Percentiles rank a stretch among this genome's conserved stretches.
Evolutionary conservation across 2,888 invertebrate genomes (phyloP).

Genomic region (Drosophila subsilvestris): DNA sequence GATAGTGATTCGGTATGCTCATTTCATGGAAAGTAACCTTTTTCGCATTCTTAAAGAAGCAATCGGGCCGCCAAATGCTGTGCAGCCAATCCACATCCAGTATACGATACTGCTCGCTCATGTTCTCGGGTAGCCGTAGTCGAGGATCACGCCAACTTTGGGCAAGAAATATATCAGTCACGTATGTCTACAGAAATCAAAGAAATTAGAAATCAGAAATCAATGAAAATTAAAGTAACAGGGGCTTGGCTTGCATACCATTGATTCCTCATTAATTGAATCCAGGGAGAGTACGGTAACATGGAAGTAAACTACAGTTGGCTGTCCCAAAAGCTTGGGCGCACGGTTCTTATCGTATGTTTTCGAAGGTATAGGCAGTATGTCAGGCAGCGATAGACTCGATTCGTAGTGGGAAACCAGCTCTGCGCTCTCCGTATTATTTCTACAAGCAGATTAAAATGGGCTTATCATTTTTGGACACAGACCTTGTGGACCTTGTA

Average conservation of each 20-base stretch:
- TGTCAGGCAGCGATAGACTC: slow-evolving; percentile 92
- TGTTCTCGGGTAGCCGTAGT: slow-evolving; percentile 94
- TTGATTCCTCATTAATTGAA: slow-evolving; percentile 98
- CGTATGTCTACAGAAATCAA: slow-evolving; percentile 89
- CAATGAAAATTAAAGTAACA: neutral
- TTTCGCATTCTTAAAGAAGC: slow-evolving; percentile 97
- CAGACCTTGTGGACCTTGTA: slow-evolving; percentile 61
- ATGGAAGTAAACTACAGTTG: slow-evolving; percentile 95
- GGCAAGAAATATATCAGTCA: slow-evolving; percentile 95
- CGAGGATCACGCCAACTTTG: slow-evolving; percentile 97
- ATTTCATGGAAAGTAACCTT: slow-evolving; percentile 97
- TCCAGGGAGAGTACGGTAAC: slow-evolving; percentile 95
- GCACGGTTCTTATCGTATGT: slow-evolving; percentile 95
- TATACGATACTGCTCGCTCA: slow-evolving; percentile 96
- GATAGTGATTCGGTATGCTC: slow-evolving; percentile 96
- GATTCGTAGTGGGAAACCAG: slow-evolving; percentile 85
- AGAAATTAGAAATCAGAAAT: neutral
- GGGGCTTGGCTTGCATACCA: slow-evolving; percentile 84
- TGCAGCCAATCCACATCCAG: slow-evolving; percentile 95
- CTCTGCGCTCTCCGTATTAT: slow-evolving; percentile 84
- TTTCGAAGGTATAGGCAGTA: slow-evolving; percentile 92
- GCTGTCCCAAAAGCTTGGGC: slow-evolving; percentile 93
- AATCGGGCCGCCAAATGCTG: slow-evolving; percentile 96
- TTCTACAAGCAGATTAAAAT: slow-evolving; percentile 58
- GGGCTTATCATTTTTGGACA: slow-evolving; percentile 28